A percentile compares a stretch with the other conserved stretches of the same genome.
Conservation (phyloP, 2,888 invertebrate species). For the Synergus umbraculus region DNA sequence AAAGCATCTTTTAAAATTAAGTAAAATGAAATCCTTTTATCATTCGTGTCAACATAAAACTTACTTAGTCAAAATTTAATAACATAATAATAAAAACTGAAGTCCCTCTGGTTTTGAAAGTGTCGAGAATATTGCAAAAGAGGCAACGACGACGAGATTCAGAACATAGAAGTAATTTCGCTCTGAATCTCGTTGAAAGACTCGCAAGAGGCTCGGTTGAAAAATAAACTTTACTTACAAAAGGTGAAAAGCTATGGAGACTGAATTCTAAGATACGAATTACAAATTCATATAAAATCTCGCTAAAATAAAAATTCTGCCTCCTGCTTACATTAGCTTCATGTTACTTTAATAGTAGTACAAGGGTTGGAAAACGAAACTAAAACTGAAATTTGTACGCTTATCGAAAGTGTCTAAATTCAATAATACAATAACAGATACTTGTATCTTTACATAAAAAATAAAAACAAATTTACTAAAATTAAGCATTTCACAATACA, state of each 20-base stretch:
- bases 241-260: background rate
- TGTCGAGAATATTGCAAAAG: conserved; percentile 14
- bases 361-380: background rate
- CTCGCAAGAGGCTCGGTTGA: background rate
- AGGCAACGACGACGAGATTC: background rate
- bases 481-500: conserved; percentile 5
- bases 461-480: conserved; percentile 12
- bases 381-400: conserved; percentile 18
- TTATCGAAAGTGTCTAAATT: background rate
- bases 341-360: background rate
- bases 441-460: background rate
- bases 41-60: background rate
- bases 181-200: background rate
- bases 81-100: background rate
- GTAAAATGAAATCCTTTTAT: background rate
- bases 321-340: background rate
- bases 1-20: background rate
- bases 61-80: background rate
- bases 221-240: conserved; percentile 15
- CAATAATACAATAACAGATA: conserved; percentile 3
- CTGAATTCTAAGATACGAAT: conserved; percentile 4
- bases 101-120: background rate
- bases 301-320: conserved; percentile 11
- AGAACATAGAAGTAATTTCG: background rate
- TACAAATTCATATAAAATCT: conserved; percentile 14